A percentile compares a stretch with the other conserved stretches of the same genome.
These are phyloP conservation scores for Ictalurus punctatus DNA, from an alignment of 2,113 vertebrate genomes.

Conservation along the genomic window DNA sequence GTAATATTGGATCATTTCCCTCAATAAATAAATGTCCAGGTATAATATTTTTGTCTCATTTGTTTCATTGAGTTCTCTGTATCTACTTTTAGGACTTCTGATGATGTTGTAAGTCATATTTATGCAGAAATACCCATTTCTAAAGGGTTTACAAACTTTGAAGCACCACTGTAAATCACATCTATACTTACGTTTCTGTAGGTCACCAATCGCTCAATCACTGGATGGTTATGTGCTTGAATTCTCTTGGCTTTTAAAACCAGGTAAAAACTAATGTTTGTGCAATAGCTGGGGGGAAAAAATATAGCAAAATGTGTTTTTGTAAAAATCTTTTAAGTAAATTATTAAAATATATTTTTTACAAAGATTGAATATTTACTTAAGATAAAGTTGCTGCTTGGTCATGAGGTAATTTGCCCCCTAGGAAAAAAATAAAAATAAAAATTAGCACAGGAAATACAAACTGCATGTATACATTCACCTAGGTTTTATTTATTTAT, in stretches of 20 bases:
- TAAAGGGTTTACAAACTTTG: too few species aligned
- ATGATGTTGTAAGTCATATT: too few species aligned
- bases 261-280: constrained; percentile 95
- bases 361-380: constrained; percentile 66
- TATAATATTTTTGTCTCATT: too few species aligned
- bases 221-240: constrained; percentile 84
- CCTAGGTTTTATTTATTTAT: not conserved
- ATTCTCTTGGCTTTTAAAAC: constrained; percentile 87
- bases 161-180: not conserved
- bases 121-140: too few species aligned
- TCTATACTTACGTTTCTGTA: constrained; percentile 81
- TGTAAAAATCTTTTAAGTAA: not conserved
- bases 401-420: constrained; percentile 85
- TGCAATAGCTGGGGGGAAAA: constrained; percentile 79
- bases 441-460: not conserved
- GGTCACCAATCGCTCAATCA: constrained; percentile 88
- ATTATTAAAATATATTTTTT: not conserved
- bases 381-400: constrained; percentile 92
- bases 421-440: constrained; percentile 49
- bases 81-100: too few species aligned
- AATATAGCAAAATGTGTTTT: not conserved
- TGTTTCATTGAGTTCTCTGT: too few species aligned
- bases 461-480: not conserved
- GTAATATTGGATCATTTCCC: too few species aligned
- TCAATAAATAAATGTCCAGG: too few species aligned